Evolutionary conservation across 2,113 vertebrate species (phyloP).

Genomic region (Glaucomys volans): DNA sequence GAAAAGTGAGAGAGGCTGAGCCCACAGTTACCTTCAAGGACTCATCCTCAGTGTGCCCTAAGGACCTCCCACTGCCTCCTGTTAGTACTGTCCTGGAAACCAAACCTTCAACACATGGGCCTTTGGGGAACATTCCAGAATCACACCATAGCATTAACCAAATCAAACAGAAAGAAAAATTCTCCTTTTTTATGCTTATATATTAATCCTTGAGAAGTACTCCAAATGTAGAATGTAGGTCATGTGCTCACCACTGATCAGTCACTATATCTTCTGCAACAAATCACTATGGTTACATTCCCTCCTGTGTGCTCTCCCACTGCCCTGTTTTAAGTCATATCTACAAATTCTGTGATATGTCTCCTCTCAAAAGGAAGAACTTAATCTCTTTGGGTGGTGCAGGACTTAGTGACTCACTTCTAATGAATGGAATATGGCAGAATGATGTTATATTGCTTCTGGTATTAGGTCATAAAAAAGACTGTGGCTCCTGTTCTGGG

Average conservation of each 20-base stretch:
- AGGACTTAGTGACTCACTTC: background rate
- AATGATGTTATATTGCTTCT: background rate
- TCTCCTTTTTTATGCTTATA: background rate
- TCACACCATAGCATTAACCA: background rate
- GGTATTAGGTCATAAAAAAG: background rate
- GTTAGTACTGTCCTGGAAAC: background rate
- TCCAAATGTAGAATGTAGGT: background rate
- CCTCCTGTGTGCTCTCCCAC: background rate
- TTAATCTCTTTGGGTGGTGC: background rate
- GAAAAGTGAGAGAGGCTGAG: background rate
- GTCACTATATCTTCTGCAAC: background rate
- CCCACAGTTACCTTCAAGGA: background rate
- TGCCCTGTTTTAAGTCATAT: background rate
- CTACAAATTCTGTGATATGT: background rate
- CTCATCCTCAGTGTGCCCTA: background rate
- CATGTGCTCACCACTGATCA: background rate
- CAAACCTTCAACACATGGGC: background rate
- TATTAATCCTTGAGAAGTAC: background rate
- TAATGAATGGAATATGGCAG: background rate
- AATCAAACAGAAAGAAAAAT: background rate
- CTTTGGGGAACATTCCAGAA: background rate
- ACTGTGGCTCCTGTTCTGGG: background rate
- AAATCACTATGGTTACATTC: background rate
- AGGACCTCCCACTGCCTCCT: background rate
- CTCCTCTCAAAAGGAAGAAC: background rate